These are phyloP conservation scores for Meghimatium bilineatum DNA, from an alignment of 2,888 invertebrate genomes.

Conservation along the genomic window DNA sequence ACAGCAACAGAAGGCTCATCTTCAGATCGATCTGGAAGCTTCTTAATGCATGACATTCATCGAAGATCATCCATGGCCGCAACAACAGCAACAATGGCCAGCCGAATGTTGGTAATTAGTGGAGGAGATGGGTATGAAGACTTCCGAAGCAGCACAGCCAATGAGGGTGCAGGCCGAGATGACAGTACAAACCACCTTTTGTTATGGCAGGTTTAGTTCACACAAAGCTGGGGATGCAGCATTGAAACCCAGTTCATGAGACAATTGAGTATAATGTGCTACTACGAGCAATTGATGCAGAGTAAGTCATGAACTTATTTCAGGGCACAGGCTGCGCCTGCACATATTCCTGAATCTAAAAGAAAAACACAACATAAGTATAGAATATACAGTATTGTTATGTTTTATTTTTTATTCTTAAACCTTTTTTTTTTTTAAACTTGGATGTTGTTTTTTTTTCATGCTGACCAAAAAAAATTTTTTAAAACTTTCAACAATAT, in stretches of 20 bases:
- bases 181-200: constrained; percentile 97
- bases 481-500: no score
- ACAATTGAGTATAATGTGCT: neutral
- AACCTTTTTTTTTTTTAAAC: no score
- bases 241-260: neutral
- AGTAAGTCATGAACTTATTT: no score
- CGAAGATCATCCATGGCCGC: constrained; percentile 71
- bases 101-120: constrained; percentile 85
- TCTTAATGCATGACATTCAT: constrained; percentile 63
- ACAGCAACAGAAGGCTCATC: constrained; percentile 24
- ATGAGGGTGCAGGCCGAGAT: constrained; percentile 88
- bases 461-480: no score
- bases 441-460: no score
- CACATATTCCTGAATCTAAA: no score
- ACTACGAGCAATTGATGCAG: neutral
- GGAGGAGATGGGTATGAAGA: constrained; percentile 99
- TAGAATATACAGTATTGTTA: no score
- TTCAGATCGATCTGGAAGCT: constrained; percentile 52
- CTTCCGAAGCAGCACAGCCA: constrained; percentile 80
- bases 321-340: no score
- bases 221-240: neutral
- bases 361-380: no score
- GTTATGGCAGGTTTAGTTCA: constrained; percentile 83
- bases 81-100: constrained; percentile 73
- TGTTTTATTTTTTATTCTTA: no score